A percentile compares a stretch with the other conserved stretches of the same genome.
Evolutionary conservation across 1,140 invertebrate genomes (phyloP).

Genomic region (Eciton burchellii): DNA sequence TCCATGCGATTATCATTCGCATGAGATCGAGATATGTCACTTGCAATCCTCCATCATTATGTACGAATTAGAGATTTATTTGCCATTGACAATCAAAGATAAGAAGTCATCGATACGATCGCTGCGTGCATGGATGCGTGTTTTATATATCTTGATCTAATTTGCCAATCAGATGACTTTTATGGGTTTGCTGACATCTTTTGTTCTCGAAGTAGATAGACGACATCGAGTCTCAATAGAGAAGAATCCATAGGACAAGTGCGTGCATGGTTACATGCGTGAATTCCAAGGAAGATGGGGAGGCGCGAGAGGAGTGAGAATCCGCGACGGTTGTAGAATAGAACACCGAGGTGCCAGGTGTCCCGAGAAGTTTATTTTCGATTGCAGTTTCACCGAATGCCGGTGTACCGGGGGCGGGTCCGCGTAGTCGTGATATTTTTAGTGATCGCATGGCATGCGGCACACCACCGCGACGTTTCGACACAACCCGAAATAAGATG

Average conservation of each 20-base stretch:
- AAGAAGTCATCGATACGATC: neutral
- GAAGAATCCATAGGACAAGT: conserved; percentile 56
- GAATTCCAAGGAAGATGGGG: conserved; percentile 10
- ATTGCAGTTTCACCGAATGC: conserved; percentile 73
- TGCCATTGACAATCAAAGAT: neutral
- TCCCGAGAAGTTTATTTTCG: conserved; percentile 78
- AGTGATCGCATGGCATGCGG: conserved; percentile 75
- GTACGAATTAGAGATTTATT: neutral
- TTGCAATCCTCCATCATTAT: neutral
- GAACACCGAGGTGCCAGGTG: conserved; percentile 76
- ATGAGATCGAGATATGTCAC: too few relatives aligned
- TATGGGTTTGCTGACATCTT: neutral
- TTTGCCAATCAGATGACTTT: neutral
- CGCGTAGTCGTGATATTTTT: conserved; percentile 77
- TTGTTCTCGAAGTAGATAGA: neutral
- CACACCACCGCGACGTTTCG: conserved; percentile 79
- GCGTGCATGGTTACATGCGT: conserved; percentile 26
- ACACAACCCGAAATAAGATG: conserved; percentile 80
- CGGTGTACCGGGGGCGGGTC: conserved; percentile 46
- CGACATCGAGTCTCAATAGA: neutral
- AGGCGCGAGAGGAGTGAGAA: conserved; percentile 24
- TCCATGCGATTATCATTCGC: neutral
- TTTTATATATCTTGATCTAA: neutral
- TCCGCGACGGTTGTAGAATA: conserved; percentile 63
- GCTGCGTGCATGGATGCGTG: neutral